These are phyloP conservation scores for Willisornis vidua DNA, from an alignment of 2,113 vertebrate species.

Conservation along the genomic window DNA sequence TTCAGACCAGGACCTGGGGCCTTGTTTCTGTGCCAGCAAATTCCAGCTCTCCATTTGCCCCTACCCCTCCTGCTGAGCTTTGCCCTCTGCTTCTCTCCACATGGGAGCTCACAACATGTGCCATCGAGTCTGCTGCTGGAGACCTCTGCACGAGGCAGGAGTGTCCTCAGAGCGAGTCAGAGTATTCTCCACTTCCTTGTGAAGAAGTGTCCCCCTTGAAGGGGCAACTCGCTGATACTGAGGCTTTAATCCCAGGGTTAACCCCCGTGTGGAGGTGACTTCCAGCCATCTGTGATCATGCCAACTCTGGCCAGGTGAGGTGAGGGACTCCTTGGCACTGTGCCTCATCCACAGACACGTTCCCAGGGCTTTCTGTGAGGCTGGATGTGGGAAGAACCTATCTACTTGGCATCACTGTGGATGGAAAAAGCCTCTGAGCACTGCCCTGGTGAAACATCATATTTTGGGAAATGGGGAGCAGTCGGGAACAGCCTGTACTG, in stretches of 20 bases:
- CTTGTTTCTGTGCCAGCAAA: background rate
- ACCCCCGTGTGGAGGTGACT: background rate
- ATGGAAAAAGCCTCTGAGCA: conserved; percentile 13
- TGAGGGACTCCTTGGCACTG: background rate
- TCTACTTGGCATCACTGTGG: background rate
- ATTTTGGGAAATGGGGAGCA: background rate
- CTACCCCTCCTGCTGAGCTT: background rate
- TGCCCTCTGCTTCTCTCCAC: background rate
- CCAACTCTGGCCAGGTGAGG: background rate
- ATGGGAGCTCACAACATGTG: background rate
- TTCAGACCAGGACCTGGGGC: background rate
- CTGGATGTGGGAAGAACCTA: background rate
- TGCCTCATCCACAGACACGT: background rate
- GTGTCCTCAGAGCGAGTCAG: background rate
- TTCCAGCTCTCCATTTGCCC: background rate
- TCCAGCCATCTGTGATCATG: background rate
- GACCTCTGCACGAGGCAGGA: background rate
- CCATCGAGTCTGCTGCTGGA: background rate
- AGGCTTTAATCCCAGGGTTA: background rate
- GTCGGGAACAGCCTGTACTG: background rate
- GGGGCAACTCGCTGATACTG: background rate
- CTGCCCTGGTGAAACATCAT: background rate
- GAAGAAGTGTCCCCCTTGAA: background rate
- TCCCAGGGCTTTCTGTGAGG: background rate
- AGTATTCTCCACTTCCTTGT: background rate